Conservation (phyloP, 2,113 vertebrate species). For the Eurypyga helias region DNA sequence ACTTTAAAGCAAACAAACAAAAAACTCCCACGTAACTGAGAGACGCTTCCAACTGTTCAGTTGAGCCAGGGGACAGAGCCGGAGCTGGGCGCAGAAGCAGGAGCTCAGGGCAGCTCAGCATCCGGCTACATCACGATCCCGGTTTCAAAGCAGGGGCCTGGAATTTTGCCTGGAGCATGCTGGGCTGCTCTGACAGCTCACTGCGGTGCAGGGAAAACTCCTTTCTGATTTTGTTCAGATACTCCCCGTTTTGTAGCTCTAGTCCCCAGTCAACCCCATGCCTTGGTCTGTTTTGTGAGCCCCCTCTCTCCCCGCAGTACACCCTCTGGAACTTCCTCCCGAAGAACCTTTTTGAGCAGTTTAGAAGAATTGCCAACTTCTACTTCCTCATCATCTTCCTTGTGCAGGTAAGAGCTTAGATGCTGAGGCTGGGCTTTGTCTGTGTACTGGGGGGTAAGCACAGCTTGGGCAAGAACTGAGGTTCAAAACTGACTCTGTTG, state of each 20-base stretch:
- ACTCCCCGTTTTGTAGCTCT: neutral
- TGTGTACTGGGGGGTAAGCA: neutral
- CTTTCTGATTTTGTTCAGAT: neutral
- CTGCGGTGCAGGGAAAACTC: neutral
- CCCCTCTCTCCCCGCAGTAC: constrained; percentile 81
- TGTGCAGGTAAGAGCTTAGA: constrained; percentile 88
- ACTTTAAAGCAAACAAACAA: neutral
- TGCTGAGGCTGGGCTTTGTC: neutral
- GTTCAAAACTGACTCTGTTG: neutral
- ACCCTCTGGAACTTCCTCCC: constrained; percentile 99
- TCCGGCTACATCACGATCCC: accelerated
- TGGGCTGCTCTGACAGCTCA: accelerated
- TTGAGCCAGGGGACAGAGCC: neutral
- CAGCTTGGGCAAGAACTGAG: neutral
- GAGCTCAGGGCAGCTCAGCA: neutral
- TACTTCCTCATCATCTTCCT: constrained; percentile 99
- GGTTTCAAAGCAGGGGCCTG: neutral
- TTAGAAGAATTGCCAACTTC: constrained; percentile 99
- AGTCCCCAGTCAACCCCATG: neutral
- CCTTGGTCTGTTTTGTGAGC: neutral
- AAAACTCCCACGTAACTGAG: neutral
- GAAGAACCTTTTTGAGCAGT: constrained; percentile 99
- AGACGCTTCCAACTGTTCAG: accelerated
- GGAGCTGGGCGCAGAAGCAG: neutral
- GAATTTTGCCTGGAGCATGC: neutral